Base-by-base conservation (phyloP, 2,888 invertebrate genomes). In the Pseudoips prasinana region DNA sequence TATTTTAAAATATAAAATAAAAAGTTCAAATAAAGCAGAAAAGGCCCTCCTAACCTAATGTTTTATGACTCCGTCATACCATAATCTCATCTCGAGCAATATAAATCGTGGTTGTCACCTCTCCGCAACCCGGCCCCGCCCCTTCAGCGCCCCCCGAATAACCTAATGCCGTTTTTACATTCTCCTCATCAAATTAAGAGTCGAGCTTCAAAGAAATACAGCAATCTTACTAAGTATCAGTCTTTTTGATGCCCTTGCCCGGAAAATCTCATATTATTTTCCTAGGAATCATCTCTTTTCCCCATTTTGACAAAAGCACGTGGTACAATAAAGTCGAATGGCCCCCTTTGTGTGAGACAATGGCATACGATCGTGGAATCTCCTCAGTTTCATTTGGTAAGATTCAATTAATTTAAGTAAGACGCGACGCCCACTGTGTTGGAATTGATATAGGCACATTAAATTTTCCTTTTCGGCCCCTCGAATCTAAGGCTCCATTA, bases 131-230 rank as follows among this genome's bases (percentile, higher is more conserved):
- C 33, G 39, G 22, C 30, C 28, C 10, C 36, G 19, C 48, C 39
- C 44, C 50, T 42, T 37, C 26, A 23, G 39, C 61, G 58, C 58
- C 64, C 57, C 47, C 45, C 53, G 46, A 58, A 66, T 75, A 73
- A 71, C 65, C 64, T 73, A 74, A 75, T 65, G 71, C 64, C 69
- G 60, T 74, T 79, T 80, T 79, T 77, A 77, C 76, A 75, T 73
- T 70, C 68, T 56, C 53, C 65, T 76, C 76, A 74, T 80, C 73
- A 77, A 79, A 80, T 81, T 78, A 81, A 78, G 72, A 72, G 65
- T 57, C 62, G 53, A 56, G 58, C 54, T 62, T 63, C 61, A 66
- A 73, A 54, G 47, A 39, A 70, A 71, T 74, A 62, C 58, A 58
- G 72, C 68, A 74, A 78, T 79, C 70, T 71, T 64, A 64, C 68